phyloP scores from a whole-genome alignment of 1,140 invertebrate species.

The Phocides pigmalion region DNA sequence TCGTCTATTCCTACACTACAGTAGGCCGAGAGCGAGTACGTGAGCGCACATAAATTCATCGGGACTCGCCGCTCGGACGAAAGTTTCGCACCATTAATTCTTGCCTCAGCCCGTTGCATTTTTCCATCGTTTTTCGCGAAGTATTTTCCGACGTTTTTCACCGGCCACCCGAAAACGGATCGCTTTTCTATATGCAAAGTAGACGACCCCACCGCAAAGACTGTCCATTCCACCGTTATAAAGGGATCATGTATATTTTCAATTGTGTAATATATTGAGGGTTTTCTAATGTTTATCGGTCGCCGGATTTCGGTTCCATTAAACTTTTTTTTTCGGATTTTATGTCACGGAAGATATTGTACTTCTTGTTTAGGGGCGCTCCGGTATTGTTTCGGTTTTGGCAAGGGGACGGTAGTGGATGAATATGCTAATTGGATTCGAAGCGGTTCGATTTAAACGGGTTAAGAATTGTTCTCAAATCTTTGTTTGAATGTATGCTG shows the following conservation, averaged over 20 bases:
- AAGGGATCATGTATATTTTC: conserved; percentile 65
- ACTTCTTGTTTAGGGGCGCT: conserved; percentile 60
- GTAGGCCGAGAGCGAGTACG: conserved; percentile 33
- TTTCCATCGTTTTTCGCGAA: conserved; percentile 59
- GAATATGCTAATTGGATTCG: conserved; percentile 49
- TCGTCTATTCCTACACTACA: not conserved
- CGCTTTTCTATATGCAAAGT: conserved; percentile 75
- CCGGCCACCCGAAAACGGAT: conserved; percentile 49
- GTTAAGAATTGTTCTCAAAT: conserved; percentile 26
- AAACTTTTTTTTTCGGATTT: conserved; percentile 80
- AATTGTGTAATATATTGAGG: conserved; percentile 75
- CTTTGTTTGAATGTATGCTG: too few species aligned
- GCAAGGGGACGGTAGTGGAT: conserved; percentile 40
- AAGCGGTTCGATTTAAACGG: conserved; percentile 34
- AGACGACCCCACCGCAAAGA: conserved; percentile 41
- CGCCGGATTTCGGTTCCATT: conserved; percentile 68
- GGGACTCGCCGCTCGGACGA: conserved; percentile 37
- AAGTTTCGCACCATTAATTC: conserved; percentile 76
- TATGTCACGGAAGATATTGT: conserved; percentile 79
- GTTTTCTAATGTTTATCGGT: conserved; percentile 73
- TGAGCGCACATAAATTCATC: conserved; percentile 57
- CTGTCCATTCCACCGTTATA: conserved; percentile 56
- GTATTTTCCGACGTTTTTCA: conserved; percentile 29
- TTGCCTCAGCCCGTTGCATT: conserved; percentile 66
- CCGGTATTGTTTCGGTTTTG: conserved; percentile 34